These are phyloP conservation scores for Diarsia mendica DNA, from an alignment of 2,888 invertebrate genomes.

Conservation along the genomic window DNA sequence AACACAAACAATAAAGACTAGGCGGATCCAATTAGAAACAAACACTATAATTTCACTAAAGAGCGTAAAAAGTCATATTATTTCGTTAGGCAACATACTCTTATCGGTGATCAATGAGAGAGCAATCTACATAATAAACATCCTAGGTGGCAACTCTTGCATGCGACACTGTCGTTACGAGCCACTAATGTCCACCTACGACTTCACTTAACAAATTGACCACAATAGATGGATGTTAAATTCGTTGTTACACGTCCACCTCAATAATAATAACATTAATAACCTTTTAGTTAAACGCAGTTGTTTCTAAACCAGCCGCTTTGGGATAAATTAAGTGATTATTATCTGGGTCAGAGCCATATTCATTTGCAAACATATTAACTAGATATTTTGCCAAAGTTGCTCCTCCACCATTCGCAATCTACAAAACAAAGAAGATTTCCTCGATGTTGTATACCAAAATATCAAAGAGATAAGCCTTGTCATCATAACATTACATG, in stretches of 20 bases:
- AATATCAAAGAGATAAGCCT: neutral
- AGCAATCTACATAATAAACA: slow-evolving; percentile 75
- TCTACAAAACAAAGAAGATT: neutral
- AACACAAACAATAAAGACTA: neutral
- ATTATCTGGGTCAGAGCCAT: neutral
- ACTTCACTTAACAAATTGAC: slow-evolving; percentile 86
- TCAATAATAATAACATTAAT: slow-evolving; percentile 51
- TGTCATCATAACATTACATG: neutral
- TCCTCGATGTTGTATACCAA: neutral
- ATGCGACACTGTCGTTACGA: slow-evolving; percentile 85
- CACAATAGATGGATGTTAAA: slow-evolving; percentile 71
- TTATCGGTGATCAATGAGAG: slow-evolving; percentile 58
- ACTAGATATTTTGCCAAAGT: neutral
- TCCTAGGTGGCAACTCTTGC: slow-evolving; percentile 72
- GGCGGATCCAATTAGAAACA: neutral
- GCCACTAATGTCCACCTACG: slow-evolving; percentile 79
- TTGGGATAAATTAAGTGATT: slow-evolving; percentile 23
- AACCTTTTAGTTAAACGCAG: slow-evolving; percentile 47
- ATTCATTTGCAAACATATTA: slow-evolving; percentile 3
- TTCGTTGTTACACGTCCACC: slow-evolving; percentile 50
- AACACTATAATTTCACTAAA: slow-evolving; percentile 3
- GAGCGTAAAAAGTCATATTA: slow-evolving; percentile 6
- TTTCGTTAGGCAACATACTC: slow-evolving; percentile 24
- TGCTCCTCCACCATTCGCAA: neutral
- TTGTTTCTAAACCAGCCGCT: slow-evolving; percentile 16